Evolutionary conservation across 2,888 invertebrate genomes (phyloP).

Genomic region (Luffia ferchaultella): DNA sequence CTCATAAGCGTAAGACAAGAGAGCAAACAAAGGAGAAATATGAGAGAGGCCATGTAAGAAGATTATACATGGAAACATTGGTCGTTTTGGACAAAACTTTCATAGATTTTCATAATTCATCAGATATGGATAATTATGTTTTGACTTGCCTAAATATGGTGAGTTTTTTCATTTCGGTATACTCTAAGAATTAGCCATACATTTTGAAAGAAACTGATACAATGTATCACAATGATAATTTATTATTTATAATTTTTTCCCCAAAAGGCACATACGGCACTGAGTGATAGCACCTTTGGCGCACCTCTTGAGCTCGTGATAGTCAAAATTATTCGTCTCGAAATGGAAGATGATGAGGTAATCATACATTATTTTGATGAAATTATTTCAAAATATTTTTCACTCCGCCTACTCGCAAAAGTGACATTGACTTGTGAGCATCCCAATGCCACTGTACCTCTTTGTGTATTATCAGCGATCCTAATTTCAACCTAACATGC

Average conservation of each 20-base stretch:
- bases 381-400: too few species aligned
- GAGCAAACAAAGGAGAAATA: not conserved
- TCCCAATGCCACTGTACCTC: too few species aligned
- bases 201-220: too few species aligned
- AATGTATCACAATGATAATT: too few species aligned
- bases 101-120: conserved; percentile 52
- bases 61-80: conserved; percentile 46
- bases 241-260: too few species aligned
- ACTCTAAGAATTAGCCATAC: too few species aligned
- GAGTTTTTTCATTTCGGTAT: conserved; percentile 20
- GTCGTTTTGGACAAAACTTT: conserved; percentile 60
- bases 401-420: too few species aligned
- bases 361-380: conserved; percentile 13
- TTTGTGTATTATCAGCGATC: too few species aligned
- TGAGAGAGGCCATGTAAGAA: conserved; percentile 26
- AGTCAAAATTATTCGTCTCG: conserved; percentile 57
- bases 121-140: conserved; percentile 62
- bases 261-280: conserved; percentile 32
- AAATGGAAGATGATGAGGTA: conserved; percentile 44
- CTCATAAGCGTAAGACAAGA: not conserved
- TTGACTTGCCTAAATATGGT: conserved; percentile 67
- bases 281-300: conserved; percentile 40
- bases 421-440: too few species aligned
- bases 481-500: too few species aligned
- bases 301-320: conserved; percentile 59